A percentile compares a stretch with the other conserved stretches of the same genome.
phyloP scores from a whole-genome alignment of 2,888 invertebrate species.

The Tenodera sinensis region DNA sequence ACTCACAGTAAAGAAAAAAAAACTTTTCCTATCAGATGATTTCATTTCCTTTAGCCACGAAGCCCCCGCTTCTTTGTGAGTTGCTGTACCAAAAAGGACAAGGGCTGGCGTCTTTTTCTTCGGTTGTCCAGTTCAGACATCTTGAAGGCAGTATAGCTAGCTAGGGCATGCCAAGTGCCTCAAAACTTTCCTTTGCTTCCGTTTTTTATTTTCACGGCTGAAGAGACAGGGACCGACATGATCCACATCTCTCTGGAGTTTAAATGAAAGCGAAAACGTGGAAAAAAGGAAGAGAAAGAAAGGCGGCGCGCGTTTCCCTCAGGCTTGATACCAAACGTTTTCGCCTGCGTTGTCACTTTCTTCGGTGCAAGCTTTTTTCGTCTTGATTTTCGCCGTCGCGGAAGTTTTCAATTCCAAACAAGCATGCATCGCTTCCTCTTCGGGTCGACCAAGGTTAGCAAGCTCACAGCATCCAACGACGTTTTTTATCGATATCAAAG shows the following conservation, averaged over 20 bases:
- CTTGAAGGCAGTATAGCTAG: neutral
- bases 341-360: neutral
- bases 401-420: neutral
- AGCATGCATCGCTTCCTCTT: neutral
- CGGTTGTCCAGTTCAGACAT: neutral
- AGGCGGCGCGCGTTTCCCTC: neutral
- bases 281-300: neutral
- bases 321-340: neutral
- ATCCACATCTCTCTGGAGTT: neutral
- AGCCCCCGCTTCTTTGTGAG: neutral
- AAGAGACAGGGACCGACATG: slow-evolving; percentile 3
- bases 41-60: neutral
- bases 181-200: neutral
- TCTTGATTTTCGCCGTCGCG: neutral
- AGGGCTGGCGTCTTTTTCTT: neutral
- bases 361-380: neutral
- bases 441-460: neutral
- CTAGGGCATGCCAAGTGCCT: neutral
- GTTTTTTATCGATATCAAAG: neutral
- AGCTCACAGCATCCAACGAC: neutral
- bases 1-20: neutral
- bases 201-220: slow-evolving; percentile 26
- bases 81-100: neutral
- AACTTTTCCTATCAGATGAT: neutral
- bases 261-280: neutral